A percentile compares a stretch with the other conserved stretches of the same genome.
phyloP scores from a whole-genome alignment of 2,113 vertebrate species.

The Caloenas nicobarica region DNA sequence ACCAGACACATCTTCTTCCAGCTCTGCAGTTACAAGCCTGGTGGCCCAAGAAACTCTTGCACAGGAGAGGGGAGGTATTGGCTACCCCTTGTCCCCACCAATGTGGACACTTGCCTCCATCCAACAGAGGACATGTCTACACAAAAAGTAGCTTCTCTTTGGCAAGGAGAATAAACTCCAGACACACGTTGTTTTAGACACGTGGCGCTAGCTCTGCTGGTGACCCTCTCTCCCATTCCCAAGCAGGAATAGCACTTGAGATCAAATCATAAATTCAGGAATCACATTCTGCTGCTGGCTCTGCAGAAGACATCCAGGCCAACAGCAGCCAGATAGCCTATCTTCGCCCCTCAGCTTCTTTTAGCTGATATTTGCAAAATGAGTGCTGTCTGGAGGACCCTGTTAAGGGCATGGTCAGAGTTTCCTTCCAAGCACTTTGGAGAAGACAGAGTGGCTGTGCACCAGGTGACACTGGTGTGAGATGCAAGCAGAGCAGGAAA shows the following conservation, averaged over 20 bases:
- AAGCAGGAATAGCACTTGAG: not conserved
- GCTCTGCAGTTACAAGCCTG: not conserved
- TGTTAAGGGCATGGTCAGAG: not conserved
- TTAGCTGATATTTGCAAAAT: not conserved
- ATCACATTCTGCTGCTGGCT: not conserved
- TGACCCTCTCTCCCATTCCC: not conserved
- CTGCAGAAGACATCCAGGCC: not conserved
- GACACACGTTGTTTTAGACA: not conserved
- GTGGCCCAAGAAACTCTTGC: not conserved
- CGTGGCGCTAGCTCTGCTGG: not conserved
- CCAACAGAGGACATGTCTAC: accelerated
- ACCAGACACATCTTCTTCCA: not conserved
- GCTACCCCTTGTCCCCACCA: accelerated
- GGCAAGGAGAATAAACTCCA: not conserved
- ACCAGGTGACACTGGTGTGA: not conserved
- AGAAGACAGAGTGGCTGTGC: not conserved
- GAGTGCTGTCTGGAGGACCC: not conserved
- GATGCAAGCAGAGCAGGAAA: not conserved
- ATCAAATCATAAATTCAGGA: not conserved
- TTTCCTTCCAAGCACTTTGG: not conserved
- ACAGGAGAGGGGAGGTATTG: not conserved
- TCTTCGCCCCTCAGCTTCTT: not conserved
- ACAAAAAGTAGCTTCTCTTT: not conserved
- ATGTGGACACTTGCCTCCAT: not conserved
- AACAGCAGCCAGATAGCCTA: not conserved